Evolutionary conservation across 2,113 vertebrate genomes (phyloP).

Genomic region (Sorex fumeus): DNA sequence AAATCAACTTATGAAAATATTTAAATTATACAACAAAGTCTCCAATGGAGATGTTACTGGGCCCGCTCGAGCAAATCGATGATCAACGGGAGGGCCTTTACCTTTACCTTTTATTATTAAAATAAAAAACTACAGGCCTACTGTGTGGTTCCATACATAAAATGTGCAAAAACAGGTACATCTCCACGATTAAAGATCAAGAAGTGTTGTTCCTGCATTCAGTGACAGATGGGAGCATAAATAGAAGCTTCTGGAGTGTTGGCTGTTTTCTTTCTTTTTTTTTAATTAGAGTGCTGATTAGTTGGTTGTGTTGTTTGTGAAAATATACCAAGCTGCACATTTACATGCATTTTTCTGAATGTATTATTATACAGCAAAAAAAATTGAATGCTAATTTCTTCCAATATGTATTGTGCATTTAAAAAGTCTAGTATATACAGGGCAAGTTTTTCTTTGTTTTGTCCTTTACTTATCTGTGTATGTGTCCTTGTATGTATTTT

Average conservation of each 20-base stretch:
- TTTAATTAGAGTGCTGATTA: not conserved
- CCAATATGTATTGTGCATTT: not conserved
- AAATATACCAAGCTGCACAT: slow-evolving; percentile 21
- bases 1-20: too few relatives aligned
- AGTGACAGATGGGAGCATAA: not conserved
- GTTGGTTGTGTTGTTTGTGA: not conserved
- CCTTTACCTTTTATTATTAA: too few relatives aligned
- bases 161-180: not conserved
- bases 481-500: not conserved
- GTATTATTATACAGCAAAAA: not conserved
- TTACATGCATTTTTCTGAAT: not conserved
- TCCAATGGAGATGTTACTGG: too few relatives aligned
- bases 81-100: too few relatives aligned
- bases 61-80: too few relatives aligned
- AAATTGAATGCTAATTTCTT: too few relatives aligned
- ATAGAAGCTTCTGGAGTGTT: not conserved
- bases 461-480: not conserved
- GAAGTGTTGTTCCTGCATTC: not conserved
- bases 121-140: too few relatives aligned
- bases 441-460: not conserved
- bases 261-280: not conserved
- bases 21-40: too few relatives aligned
- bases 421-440: not conserved
- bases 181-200: not conserved
- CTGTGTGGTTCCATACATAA: not conserved